Conservation (phyloP, 2,113 vertebrate genomes). For the Lepus timidus region DNA sequence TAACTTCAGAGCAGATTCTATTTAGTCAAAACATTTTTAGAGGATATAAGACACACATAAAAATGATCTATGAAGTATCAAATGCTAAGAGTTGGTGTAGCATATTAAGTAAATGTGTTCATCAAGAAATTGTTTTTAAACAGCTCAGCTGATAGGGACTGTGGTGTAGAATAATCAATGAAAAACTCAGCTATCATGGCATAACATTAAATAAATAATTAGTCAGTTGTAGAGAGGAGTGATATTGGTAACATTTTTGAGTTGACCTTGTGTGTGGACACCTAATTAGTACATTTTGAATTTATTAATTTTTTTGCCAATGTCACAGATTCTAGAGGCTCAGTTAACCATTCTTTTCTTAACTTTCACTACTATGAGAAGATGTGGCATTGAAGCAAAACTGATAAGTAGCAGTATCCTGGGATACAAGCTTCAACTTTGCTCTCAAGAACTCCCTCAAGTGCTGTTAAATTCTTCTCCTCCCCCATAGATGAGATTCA, state of each 20-base stretch:
- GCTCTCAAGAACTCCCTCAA: background rate
- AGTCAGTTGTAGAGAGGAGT: background rate
- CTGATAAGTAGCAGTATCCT: background rate
- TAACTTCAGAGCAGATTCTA: background rate
- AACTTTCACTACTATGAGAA: background rate
- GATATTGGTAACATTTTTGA: background rate
- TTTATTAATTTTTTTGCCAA: background rate
- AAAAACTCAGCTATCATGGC: background rate
- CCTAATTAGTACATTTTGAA: background rate
- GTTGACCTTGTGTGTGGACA: background rate
- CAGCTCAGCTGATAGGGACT: background rate
- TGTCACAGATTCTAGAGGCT: background rate
- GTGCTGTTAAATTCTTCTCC: background rate
- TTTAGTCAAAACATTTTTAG: background rate
- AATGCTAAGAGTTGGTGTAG: background rate
- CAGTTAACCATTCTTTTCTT: background rate
- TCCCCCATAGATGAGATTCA: background rate
- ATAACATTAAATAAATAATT: constrained; percentile 17
- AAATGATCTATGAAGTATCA: background rate
- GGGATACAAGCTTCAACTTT: background rate
- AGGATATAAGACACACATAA: background rate
- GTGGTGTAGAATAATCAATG: background rate
- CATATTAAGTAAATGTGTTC: background rate
- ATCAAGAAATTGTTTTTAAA: constrained; percentile 2
- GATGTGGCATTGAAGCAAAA: background rate